Evolutionary conservation across 2,888 invertebrate genomes (phyloP), one percentile per base, ranked within the genome.

Genomic region (Lasiommata megera): DNA sequence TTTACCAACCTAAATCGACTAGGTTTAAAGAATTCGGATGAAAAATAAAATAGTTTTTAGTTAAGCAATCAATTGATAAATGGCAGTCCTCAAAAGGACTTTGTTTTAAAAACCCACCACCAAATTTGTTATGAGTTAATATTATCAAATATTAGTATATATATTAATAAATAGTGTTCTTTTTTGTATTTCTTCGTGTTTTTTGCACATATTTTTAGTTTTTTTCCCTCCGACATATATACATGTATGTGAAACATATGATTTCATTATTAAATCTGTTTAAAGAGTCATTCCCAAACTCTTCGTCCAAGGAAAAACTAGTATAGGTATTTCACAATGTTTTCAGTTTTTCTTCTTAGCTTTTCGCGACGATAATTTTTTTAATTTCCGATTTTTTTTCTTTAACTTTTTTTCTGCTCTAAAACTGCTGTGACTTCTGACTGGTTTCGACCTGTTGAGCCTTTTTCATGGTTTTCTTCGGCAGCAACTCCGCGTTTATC

Each of bases 341-440:
- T 16, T 38, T 6, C 5, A 5, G 6, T 12, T 40, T 40, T 40
- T 40, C 8, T 93, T 90, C 65, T 67, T 93, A 0, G 90, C 92
- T 0, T 76, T 84, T 37, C 93, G 94, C 55, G 94, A 94, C 75
- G 93, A 94, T 64, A 95, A 94, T 71, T 2, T 40, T 16, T 43
- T 12, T 12, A 9, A 12, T 23, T n/a, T 23, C n/a, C 11, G 11
- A 11, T 23, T 23, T 12, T 28, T 23, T 18, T 38, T 17, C 2
- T 23, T 43, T 23, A n/a, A n/a, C n/a, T 43, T 23, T 18, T 23
- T 41, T 23, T 3, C 6, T 14, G 14, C 28, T 37, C 29, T 46
- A 46, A 46, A 14, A 46, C 29, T 46, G 31, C 6, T 46, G 46
- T 1, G 46, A 46, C 28, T 29, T 43, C 28, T 44, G 29, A 6